Evolutionary conservation across 2,113 vertebrate species (phyloP).

Genomic region (Harpagus bidentatus): DNA sequence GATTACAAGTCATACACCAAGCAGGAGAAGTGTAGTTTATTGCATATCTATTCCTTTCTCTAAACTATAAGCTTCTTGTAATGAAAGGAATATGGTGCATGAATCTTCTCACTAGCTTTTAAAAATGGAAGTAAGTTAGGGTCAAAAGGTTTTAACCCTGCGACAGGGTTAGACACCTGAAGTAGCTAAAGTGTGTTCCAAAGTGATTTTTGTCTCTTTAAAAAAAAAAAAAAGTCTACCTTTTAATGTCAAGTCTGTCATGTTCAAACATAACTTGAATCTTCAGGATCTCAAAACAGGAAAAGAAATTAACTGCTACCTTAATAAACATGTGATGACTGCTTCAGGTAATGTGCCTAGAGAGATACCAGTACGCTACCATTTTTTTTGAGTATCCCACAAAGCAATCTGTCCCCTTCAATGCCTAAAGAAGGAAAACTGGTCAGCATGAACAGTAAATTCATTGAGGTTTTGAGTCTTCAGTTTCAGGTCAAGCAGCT

Average conservation of each 20-base stretch:
- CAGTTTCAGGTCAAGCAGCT: not conserved
- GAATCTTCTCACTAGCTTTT: not conserved
- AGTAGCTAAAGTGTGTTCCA: not conserved
- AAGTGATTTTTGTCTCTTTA: not conserved
- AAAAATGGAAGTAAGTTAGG: not conserved
- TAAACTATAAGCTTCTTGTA: not conserved
- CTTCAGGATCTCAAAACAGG: not conserved
- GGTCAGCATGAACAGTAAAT: not conserved
- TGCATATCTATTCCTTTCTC: not conserved
- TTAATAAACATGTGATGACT: not conserved
- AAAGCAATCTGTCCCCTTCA: not conserved
- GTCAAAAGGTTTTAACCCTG: not conserved
- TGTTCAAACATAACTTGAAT: not conserved
- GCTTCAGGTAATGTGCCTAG: not conserved
- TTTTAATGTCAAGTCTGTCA: not conserved
- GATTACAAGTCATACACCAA: not conserved
- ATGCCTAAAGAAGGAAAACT: not conserved
- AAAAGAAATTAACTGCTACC: not conserved
- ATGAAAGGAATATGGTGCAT: not conserved
- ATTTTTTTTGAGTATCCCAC: not conserved
- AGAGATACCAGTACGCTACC: rapidly evolving
- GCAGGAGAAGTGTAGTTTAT: not conserved
- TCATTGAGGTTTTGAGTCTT: not conserved
- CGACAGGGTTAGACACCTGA: not conserved
- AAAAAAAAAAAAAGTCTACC: not conserved